Conservation (phyloP, 2,113 vertebrate genomes). For the Arenaria interpres region DNA sequence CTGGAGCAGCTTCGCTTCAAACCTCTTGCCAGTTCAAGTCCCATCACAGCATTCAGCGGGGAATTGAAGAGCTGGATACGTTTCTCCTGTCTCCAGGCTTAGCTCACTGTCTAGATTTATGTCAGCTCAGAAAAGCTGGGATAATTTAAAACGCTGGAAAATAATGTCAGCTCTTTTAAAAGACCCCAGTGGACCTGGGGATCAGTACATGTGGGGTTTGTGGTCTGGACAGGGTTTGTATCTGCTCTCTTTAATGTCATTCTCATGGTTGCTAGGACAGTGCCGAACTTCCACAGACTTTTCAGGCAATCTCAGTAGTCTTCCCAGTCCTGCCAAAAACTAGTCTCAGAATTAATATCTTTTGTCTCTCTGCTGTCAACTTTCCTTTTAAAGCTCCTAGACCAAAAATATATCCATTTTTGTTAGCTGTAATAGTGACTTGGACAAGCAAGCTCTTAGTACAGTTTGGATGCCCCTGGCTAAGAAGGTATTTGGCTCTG, state of each 20-base stretch:
- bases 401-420: constrained; percentile 26
- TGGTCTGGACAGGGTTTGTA: constrained; percentile 39
- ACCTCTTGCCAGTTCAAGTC: constrained; percentile 31
- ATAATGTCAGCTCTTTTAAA: constrained; percentile 49
- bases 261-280: constrained; percentile 32
- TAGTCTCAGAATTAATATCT: constrained; percentile 39
- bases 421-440: neutral
- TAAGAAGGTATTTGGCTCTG: neutral
- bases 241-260: constrained; percentile 45
- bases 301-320: constrained; percentile 48
- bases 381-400: constrained; percentile 35
- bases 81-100: constrained; percentile 56
- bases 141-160: constrained; percentile 62
- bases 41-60: neutral
- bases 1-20: constrained; percentile 44
- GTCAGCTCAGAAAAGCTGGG: constrained; percentile 41
- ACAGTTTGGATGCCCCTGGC: neutral
- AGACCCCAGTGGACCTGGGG: constrained; percentile 19
- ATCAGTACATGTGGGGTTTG: constrained; percentile 13
- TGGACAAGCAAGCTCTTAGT: neutral
- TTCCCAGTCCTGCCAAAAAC: constrained; percentile 32
- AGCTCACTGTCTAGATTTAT: constrained; percentile 59
- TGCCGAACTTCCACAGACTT: neutral
- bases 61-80: constrained; percentile 35
- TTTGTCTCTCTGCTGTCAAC: constrained; percentile 12